These are phyloP conservation scores for Prunella himalayana DNA, from an alignment of 2,113 vertebrate species.

Conservation along the genomic window DNA sequence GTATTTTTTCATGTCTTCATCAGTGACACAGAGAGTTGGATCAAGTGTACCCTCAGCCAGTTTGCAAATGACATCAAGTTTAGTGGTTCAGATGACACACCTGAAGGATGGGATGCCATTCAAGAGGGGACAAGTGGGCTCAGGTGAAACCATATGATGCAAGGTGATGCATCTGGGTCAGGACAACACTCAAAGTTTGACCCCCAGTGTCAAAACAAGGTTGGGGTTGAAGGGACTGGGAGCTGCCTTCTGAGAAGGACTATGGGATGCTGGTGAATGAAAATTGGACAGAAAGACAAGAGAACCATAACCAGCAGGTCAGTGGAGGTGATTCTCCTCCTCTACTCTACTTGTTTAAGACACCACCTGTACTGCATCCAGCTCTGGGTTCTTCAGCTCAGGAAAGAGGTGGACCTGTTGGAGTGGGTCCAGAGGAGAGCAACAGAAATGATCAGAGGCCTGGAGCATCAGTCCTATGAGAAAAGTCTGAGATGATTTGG, in stretches of 20 bases:
- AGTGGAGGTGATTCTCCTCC: not conserved
- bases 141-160: not conserved
- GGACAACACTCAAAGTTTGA: no score
- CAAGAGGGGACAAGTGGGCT: not conserved
- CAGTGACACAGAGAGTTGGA: not conserved
- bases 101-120: not conserved
- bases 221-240: not conserved
- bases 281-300: not conserved
- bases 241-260: not conserved
- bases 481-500: not conserved
- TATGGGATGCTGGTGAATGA: not conserved
- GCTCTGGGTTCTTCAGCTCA: not conserved
- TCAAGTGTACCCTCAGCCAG: not conserved
- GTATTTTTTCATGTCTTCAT: not conserved
- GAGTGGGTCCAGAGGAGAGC: not conserved
- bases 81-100: not conserved
- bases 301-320: rapidly evolving
- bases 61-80: not conserved
- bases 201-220: not conserved
- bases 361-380: not conserved
- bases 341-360: not conserved
- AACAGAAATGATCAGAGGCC: not conserved
- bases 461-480: not conserved
- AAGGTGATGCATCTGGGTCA: not conserved
- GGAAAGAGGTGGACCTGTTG: not conserved